These are phyloP conservation scores for Ormyrus rosae DNA, from an alignment of 2,888 invertebrate genomes.

Conservation along the genomic window DNA sequence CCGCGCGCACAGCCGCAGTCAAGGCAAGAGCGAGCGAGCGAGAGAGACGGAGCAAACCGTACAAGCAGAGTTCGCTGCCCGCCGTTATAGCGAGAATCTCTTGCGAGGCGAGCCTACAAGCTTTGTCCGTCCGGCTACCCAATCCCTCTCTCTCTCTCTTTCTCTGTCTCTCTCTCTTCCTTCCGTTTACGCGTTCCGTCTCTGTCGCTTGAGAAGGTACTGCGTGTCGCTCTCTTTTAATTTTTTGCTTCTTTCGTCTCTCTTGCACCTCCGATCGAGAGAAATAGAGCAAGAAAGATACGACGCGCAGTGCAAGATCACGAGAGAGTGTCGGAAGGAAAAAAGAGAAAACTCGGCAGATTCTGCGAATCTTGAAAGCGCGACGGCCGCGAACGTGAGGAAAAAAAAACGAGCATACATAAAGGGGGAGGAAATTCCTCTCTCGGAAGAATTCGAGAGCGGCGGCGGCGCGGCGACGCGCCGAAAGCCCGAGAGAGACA, in stretches of 20 bases:
- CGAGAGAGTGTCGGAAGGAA: background rate
- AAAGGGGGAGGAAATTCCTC: conserved; percentile 49
- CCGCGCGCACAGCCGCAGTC: conserved; percentile 42
- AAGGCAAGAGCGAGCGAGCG: conserved; percentile 45
- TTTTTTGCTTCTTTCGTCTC: background rate
- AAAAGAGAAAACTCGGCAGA: conserved; percentile 15
- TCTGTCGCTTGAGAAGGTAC: no score
- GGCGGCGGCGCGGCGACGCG: background rate
- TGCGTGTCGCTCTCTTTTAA: no score
- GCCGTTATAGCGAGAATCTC: conserved; percentile 36
- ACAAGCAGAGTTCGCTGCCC: conserved; percentile 52
- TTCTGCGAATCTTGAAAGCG: conserved; percentile 39
- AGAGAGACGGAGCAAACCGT: conserved; percentile 25
- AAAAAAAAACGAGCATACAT: conserved; percentile 25
- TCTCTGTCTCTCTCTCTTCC: conserved; percentile 2
- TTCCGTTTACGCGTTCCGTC: conserved; percentile 2
- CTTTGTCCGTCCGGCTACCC: conserved; percentile 51
- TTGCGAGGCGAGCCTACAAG: conserved; percentile 22
- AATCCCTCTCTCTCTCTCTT: conserved; percentile 21
- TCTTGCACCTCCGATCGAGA: background rate
- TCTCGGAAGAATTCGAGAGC: conserved; percentile 28
- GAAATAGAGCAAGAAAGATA: background rate
- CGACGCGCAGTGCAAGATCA: background rate
- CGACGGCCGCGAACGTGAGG: background rate
- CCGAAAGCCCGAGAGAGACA: conserved; percentile 30